These are phyloP conservation scores for Chromobotia macracanthus DNA, from an alignment of 2,797 vertebrate species.

Conservation along the genomic window DNA sequence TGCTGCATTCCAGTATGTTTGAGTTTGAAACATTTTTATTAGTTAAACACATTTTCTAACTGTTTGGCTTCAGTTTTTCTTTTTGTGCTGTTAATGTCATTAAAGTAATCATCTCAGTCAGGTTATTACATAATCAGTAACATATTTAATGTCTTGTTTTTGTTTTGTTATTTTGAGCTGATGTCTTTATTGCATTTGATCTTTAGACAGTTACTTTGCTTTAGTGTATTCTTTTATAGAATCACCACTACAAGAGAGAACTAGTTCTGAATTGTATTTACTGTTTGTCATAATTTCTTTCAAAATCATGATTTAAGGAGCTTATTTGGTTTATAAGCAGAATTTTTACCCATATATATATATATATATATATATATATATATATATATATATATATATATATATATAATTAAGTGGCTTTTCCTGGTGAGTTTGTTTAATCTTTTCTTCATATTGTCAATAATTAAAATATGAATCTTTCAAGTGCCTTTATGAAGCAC, in stretches of 20 bases:
- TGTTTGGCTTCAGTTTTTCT: not conserved
- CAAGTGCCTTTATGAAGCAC: conserved; percentile 73
- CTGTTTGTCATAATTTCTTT: too few relatives aligned
- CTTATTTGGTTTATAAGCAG: conserved; percentile 20
- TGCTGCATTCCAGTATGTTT: conserved; percentile 28
- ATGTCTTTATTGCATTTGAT: not conserved
- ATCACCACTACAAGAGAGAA: too few relatives aligned
- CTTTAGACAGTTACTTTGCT: not conserved
- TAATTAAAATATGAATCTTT: conserved; percentile 55
- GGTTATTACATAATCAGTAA: not conserved
- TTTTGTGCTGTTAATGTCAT: conserved; percentile 1
- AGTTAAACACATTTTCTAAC: not conserved
- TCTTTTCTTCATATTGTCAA: too few relatives aligned
- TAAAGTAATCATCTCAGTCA: conserved; percentile 9
- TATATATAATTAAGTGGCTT: not conserved
- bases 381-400: not conserved
- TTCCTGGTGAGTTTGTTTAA: conserved; percentile 11
- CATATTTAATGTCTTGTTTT: not conserved
- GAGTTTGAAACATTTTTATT: not conserved
- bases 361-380: too few relatives aligned
- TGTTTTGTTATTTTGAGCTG: not conserved
- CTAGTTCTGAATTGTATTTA: not conserved
- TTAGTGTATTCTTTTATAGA: too few relatives aligned
- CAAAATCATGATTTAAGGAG: conserved; percentile 7
- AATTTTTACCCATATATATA: conserved; percentile 31